Evolutionary conservation across 2,888 invertebrate genomes (phyloP).

Genomic region (Diabrotica balteata): DNA sequence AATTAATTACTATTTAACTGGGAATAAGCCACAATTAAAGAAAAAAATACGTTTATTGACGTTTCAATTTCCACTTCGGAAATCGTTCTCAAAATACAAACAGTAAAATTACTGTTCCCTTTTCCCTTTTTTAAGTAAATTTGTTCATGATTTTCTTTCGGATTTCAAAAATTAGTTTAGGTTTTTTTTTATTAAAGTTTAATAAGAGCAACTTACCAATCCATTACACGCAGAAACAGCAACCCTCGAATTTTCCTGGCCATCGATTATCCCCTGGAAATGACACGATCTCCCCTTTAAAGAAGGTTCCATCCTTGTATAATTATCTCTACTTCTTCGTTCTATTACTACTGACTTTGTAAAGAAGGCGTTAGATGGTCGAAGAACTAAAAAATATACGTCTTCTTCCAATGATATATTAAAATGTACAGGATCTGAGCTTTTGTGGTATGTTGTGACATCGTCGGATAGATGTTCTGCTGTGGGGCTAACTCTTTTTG

Average conservation of each 20-base stretch:
- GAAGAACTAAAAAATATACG: conserved; percentile 57
- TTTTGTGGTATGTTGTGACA: conserved; percentile 65
- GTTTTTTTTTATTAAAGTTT: not conserved
- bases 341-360: conserved; percentile 77
- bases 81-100: too few relatives aligned
- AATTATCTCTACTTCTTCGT: conserved; percentile 65
- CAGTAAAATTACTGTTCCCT: too few relatives aligned
- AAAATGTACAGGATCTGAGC: conserved; percentile 62
- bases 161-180: too few relatives aligned
- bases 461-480: conserved; percentile 58
- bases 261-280: conserved; percentile 78
- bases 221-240: conserved; percentile 85
- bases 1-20: too few relatives aligned
- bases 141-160: too few relatives aligned
- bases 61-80: too few relatives aligned
- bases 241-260: conserved; percentile 73
- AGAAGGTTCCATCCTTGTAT: conserved; percentile 64
- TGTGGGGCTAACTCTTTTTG: conserved; percentile 67
- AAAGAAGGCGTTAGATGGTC: conserved; percentile 71
- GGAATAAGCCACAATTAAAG: too few relatives aligned
- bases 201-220: conserved; percentile 69
- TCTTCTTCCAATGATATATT: conserved; percentile 59
- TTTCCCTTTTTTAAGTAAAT: too few relatives aligned
- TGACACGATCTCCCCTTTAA: conserved; percentile 72
- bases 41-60: too few relatives aligned